phyloP scores from a whole-genome alignment of 2,113 vertebrate genomes.

The Myrmecobius fasciatus region DNA sequence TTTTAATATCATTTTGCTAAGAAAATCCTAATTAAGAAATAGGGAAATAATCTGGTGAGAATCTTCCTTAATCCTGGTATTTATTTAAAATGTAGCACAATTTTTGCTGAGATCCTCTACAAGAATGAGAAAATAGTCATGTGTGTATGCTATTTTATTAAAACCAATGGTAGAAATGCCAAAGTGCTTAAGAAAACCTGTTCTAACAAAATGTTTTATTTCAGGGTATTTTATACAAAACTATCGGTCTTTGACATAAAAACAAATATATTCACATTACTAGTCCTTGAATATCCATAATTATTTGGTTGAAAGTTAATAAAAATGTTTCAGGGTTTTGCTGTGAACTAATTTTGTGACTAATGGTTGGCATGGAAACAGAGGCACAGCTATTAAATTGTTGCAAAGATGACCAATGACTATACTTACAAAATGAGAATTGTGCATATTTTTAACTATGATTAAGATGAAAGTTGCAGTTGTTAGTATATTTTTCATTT shows the following conservation, averaged over 20 bases:
- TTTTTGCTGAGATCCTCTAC: not conserved
- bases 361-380: rapidly evolving
- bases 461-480: not conserved
- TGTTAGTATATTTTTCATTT: not conserved
- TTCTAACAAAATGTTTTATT: not conserved
- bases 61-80: not conserved
- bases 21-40: not conserved
- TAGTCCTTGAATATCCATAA: not conserved
- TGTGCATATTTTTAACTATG: not conserved
- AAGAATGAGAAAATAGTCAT: not conserved
- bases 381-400: not conserved
- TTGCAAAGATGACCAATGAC: not conserved
- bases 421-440: not conserved
- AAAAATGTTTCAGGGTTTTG: not conserved
- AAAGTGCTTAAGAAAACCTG: not conserved
- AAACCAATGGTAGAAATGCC: not conserved
- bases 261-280: not conserved
- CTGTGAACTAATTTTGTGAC: not conserved
- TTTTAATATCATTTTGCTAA: not conserved
- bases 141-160: not conserved
- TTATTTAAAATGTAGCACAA: not conserved
- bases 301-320: not conserved
- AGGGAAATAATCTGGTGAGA: not conserved
- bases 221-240: not conserved
- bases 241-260: not conserved